Evolutionary conservation across 2,113 vertebrate species (phyloP).

Genomic region (Collichthys lucidus): DNA sequence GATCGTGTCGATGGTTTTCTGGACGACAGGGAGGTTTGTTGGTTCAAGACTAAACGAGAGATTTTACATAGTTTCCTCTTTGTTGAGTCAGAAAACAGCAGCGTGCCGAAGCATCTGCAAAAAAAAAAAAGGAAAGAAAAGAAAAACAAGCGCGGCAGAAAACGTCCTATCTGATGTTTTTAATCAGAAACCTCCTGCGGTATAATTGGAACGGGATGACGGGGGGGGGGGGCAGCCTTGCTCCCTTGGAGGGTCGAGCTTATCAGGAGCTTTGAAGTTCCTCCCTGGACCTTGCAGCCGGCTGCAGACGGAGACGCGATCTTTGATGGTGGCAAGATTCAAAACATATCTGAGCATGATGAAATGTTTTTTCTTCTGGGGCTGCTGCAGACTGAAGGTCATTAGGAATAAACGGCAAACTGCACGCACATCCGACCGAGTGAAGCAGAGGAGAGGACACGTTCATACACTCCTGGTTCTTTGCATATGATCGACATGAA

Average conservation of each 20-base stretch:
- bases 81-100: background rate
- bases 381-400: background rate
- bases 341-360: slow-evolving; percentile 38
- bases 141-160: background rate
- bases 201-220: slow-evolving; percentile 39
- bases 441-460: too few species aligned
- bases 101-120: background rate
- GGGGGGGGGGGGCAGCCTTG: slow-evolving; percentile 12
- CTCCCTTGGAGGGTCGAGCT: background rate
- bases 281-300: slow-evolving; percentile 18
- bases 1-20: background rate
- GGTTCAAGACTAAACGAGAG: slow-evolving; percentile 13
- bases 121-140: background rate
- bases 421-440: slow-evolving; percentile 13
- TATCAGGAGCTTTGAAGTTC: slow-evolving; percentile 63
- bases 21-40: background rate
- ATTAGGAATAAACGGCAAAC: background rate
- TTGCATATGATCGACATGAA: background rate
- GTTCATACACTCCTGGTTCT: background rate
- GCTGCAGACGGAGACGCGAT: slow-evolving; percentile 7
- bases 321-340: slow-evolving; percentile 30
- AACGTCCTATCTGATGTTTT: slow-evolving; percentile 20
- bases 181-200: slow-evolving; percentile 31
- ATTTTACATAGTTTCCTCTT: slow-evolving; percentile 12
- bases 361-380: background rate